phyloP scores from a whole-genome alignment of 2,113 vertebrate genomes.

The Falco punctatus region DNA sequence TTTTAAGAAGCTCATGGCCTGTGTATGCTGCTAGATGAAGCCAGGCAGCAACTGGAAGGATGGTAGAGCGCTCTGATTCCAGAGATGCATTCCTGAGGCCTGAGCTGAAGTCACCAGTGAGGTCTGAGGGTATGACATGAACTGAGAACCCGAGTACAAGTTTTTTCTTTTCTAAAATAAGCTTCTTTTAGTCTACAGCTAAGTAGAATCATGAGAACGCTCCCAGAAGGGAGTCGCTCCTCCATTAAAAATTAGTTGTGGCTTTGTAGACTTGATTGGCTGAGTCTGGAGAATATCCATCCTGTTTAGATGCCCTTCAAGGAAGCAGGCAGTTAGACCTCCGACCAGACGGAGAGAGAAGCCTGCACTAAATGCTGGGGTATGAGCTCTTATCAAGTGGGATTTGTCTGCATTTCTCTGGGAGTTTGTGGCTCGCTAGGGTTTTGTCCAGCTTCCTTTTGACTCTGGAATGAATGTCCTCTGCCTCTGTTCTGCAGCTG shows the following conservation, averaged over 20 bases:
- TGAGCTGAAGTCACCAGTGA: neutral
- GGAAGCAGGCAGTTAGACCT: neutral
- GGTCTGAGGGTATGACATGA: neutral
- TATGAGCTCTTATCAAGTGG: neutral
- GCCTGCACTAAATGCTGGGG: neutral
- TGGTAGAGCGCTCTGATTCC: neutral
- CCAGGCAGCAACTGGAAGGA: neutral
- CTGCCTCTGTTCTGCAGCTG: slow-evolving; percentile 1
- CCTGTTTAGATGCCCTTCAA: neutral
- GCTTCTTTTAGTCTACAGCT: slow-evolving; percentile 27
- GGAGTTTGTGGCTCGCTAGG: neutral
- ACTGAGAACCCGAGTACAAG: neutral
- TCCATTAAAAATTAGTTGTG: neutral
- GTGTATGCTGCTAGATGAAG: neutral
- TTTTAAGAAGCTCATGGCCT: neutral
- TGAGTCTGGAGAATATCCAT: neutral
- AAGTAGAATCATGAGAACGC: slow-evolving; percentile 10
- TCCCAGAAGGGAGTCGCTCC: neutral
- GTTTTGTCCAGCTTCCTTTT: slow-evolving; percentile 16
- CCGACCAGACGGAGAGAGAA: neutral
- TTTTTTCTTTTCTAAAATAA: slow-evolving; percentile 13
- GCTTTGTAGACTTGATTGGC: neutral
- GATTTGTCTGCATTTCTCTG: neutral
- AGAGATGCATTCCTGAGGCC: neutral
- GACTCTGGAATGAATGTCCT: slow-evolving; percentile 12